Percentiles rank a stretch among this genome's conserved stretches.
These are phyloP conservation scores for Schizotus pectinicornis DNA, from an alignment of 2,888 invertebrate species.

Conservation along the genomic window DNA sequence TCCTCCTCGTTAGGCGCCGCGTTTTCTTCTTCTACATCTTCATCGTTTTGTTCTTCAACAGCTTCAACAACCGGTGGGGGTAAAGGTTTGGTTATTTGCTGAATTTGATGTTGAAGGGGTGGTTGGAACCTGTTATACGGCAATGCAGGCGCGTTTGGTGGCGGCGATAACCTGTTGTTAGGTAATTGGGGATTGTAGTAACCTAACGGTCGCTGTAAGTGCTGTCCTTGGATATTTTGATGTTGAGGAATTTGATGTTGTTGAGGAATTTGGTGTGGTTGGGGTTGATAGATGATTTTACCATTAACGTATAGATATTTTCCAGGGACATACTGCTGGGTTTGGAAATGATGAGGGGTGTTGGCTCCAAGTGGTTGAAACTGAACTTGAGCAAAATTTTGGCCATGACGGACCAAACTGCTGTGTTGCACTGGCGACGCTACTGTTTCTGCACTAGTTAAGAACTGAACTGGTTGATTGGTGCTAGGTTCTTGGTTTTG, in stretches of 20 bases:
- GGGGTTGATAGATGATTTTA: constrained; percentile 41
- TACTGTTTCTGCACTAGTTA: constrained; percentile 33
- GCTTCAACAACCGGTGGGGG: constrained; percentile 14
- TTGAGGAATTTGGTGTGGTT: background rate
- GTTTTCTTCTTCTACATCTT: constrained; percentile 22
- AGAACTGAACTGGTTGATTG: background rate
- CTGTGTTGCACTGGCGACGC: constrained; percentile 46
- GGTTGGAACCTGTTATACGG: constrained; percentile 34
- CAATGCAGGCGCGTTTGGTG: constrained; percentile 7
- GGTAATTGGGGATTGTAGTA: background rate
- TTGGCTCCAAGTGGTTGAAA: constrained; percentile 36
- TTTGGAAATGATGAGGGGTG: constrained; percentile 32
- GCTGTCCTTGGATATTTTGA: constrained; percentile 18
- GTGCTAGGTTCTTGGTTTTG: background rate
- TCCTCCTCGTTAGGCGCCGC: constrained; percentile 32
- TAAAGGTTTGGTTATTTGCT: constrained; percentile 39
- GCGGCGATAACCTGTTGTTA: constrained; percentile 26
- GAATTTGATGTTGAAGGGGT: constrained; percentile 34
- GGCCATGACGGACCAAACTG: constrained; percentile 40
- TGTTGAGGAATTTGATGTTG: constrained; percentile 8
- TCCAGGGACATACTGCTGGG: constrained; percentile 39
- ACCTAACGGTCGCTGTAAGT: constrained; percentile 30
- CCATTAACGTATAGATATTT: constrained; percentile 46
- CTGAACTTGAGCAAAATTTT: constrained; percentile 38
- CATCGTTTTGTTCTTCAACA: constrained; percentile 28